These are phyloP conservation scores for Chondrilla cf. caribensis DNA, from an alignment of 37 sponge, comb jelly and placozoan genomes.

Conservation along the genomic window DNA sequence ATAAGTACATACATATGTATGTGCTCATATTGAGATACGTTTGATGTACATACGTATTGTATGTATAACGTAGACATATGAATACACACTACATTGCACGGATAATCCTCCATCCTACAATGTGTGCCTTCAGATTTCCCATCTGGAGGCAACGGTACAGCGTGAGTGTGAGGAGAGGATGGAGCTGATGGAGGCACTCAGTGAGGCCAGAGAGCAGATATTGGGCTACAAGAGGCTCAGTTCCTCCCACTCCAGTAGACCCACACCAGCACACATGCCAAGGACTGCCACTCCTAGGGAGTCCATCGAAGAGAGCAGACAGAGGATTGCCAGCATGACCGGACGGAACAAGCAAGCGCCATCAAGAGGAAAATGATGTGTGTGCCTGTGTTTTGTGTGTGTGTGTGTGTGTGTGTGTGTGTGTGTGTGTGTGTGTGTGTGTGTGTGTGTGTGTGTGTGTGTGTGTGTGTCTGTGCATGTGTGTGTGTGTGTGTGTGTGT, in stretches of 20 bases:
- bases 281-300: not conserved
- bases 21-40: not conserved
- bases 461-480: no score
- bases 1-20: no score
- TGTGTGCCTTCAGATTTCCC: not conserved
- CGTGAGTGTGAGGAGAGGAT: conserved; percentile 17
- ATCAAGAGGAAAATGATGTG: not conserved
- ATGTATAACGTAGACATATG: no score
- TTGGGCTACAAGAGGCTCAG: not conserved
- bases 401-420: not conserved
- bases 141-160: conserved; percentile 6
- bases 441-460: not conserved
- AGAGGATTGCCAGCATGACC: conserved; percentile 12
- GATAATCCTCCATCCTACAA: no score
- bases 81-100: not conserved
- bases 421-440: not conserved
- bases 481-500: no score
- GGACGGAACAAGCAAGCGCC: not conserved
- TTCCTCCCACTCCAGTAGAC: not conserved
- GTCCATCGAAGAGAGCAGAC: conserved; percentile 12
- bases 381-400: no score
- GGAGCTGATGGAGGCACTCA: conserved; percentile 8
- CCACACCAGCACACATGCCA: no score
- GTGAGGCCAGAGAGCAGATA: conserved; percentile 1
- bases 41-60: no score